These are phyloP conservation scores for Drosophila subpulchrella DNA, from an alignment of 1,140 invertebrate genomes.

Conservation along the genomic window DNA sequence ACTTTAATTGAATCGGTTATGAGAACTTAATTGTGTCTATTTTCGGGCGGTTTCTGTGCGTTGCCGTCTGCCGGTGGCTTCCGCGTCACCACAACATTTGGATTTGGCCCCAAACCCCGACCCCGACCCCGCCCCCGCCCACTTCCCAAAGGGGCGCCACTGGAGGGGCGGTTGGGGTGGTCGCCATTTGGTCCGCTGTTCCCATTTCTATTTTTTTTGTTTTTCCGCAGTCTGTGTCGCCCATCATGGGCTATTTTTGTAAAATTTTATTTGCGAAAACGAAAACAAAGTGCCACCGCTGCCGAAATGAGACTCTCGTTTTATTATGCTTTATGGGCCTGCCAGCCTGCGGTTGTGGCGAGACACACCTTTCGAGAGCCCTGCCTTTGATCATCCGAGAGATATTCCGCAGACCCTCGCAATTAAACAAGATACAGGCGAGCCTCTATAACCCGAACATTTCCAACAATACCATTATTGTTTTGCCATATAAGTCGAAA, in stretches of 20 bases:
- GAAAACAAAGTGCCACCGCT: slow-evolving; percentile 60
- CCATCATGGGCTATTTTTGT: slow-evolving; percentile 78
- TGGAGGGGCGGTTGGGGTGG: slow-evolving; percentile 44
- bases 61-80: slow-evolving; percentile 55
- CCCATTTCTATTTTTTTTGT: slow-evolving; percentile 44
- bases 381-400: slow-evolving; percentile 58
- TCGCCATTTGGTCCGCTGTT: slow-evolving; percentile 43
- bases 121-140: slow-evolving; percentile 17
- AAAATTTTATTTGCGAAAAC: slow-evolving; percentile 74
- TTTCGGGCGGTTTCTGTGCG: slow-evolving; percentile 59
- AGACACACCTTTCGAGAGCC: slow-evolving; percentile 49
- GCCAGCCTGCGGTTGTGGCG: slow-evolving; percentile 48
- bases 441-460: not conserved
- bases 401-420: slow-evolving; percentile 33
- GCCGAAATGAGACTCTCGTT: slow-evolving; percentile 65
- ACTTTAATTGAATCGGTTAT: slow-evolving; percentile 77
- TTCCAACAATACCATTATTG: not conserved
- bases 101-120: not conserved
- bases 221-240: slow-evolving; percentile 52
- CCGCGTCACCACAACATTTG: slow-evolving; percentile 59
- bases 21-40: slow-evolving; percentile 80
- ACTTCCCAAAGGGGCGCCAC: not conserved
- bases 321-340: slow-evolving; percentile 68
- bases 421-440: slow-evolving; percentile 51
- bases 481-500: not conserved